phyloP scores from a whole-genome alignment of 1,140 invertebrate genomes.

The Caerostris extrusa region DNA sequence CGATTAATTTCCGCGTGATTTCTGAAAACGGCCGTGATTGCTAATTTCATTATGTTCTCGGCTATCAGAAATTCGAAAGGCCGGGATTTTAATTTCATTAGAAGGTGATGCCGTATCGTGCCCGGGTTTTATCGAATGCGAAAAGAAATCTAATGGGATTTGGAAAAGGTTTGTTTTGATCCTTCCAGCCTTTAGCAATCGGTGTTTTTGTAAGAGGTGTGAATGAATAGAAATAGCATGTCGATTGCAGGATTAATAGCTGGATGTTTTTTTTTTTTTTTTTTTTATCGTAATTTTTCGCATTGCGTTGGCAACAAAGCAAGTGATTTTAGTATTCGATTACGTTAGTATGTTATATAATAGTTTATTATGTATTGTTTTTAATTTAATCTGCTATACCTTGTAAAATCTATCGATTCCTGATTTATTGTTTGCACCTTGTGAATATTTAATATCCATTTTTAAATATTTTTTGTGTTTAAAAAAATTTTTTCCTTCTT shows the following conservation, averaged over 20 bases:
- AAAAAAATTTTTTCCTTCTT: no score
- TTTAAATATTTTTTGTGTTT: no score
- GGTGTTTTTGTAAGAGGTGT: not conserved
- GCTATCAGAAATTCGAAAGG: not conserved
- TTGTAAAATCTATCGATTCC: no score
- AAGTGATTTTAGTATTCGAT: no score
- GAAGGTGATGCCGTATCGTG: not conserved
- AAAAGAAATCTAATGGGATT: not conserved
- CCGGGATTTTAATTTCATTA: constrained; percentile 45
- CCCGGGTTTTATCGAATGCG: not conserved
- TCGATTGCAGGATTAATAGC: no score
- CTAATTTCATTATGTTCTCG: constrained; percentile 47
- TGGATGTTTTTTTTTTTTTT: not conserved
- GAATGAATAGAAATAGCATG: not conserved
- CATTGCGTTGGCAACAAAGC: no score
- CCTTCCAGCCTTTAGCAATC: not conserved
- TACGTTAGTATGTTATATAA: no score
- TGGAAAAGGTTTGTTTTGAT: not conserved
- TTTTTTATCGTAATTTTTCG: not conserved
- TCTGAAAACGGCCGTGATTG: not conserved
- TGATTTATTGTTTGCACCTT: no score
- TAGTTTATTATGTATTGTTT: no score
- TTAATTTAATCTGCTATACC: no score
- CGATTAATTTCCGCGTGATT: constrained; percentile 37
- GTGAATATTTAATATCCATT: no score